phyloP scores from a whole-genome alignment of 2,113 vertebrate genomes.

The Sisor rabdophorus region DNA sequence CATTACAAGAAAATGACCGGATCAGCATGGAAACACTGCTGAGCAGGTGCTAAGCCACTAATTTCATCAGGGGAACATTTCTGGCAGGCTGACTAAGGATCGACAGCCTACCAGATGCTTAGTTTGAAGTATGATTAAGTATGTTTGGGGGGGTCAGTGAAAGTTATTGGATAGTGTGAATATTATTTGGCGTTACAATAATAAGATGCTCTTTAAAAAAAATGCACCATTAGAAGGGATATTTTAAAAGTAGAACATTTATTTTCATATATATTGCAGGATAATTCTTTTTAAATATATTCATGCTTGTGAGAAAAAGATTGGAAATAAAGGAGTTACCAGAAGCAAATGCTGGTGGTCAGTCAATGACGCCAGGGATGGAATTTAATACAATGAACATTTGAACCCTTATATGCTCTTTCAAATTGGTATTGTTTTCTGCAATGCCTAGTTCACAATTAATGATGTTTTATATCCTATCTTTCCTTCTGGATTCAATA shows the following conservation, averaged over 20 bases:
- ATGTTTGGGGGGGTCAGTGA: slow-evolving; percentile 17
- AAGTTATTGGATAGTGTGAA: slow-evolving; percentile 11
- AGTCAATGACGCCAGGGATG: neutral
- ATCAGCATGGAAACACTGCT: slow-evolving; percentile 25
- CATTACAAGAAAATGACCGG: slow-evolving; percentile 4
- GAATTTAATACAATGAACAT: neutral
- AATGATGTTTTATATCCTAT: neutral
- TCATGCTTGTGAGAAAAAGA: too few species aligned
- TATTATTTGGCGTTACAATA: slow-evolving; percentile 3
- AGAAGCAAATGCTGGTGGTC: too few species aligned
- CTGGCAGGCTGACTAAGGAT: slow-evolving; percentile 28
- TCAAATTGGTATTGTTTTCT: too few species aligned
- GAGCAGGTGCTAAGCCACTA: slow-evolving; percentile 29
- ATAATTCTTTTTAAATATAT: too few species aligned
- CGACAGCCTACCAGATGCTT: slow-evolving; percentile 28
- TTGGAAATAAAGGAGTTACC: too few species aligned
- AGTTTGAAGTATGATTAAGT: slow-evolving; percentile 30
- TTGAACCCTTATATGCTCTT: too few species aligned
- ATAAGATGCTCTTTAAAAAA: slow-evolving; percentile 8
- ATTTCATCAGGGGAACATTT: slow-evolving; percentile 32
- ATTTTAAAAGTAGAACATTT: neutral
- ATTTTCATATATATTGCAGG: neutral
- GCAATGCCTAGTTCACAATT: neutral
- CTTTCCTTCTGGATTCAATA: neutral
- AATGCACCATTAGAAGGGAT: neutral